These are phyloP conservation scores for Tamias sibiricus DNA, from an alignment of 2,113 vertebrate genomes.

Conservation along the genomic window DNA sequence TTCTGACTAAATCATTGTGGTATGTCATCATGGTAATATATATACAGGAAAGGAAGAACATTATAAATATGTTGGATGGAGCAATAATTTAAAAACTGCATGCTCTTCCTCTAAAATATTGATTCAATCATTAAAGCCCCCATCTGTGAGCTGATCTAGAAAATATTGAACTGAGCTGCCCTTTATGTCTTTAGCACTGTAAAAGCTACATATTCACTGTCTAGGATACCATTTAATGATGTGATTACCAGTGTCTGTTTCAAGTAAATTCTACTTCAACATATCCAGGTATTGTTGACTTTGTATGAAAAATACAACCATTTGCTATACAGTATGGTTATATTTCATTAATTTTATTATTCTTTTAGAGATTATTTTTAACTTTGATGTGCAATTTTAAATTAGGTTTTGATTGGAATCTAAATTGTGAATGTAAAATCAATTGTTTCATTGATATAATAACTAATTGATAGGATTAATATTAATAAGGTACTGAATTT, in stretches of 20 bases:
- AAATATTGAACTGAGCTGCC: slow-evolving; percentile 65
- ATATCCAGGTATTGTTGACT: not conserved
- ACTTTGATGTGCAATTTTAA: not conserved
- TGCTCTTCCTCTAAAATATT: slow-evolving; percentile 63
- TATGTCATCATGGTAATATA: slow-evolving; percentile 57
- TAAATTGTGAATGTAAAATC: not conserved
- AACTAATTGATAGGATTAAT: slow-evolving; percentile 30
- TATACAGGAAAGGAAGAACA: slow-evolving; percentile 70
- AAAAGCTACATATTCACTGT: slow-evolving; percentile 42
- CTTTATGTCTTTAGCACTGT: slow-evolving; percentile 28
- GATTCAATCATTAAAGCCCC: slow-evolving; percentile 70
- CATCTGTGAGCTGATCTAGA: slow-evolving; percentile 28
- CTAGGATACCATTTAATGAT: slow-evolving; percentile 59
- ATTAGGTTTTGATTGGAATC: slow-evolving; percentile 50
- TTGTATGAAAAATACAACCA: not conserved
- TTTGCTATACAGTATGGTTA: not conserved
- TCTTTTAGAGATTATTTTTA: slow-evolving; percentile 4
- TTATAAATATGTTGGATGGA: slow-evolving; percentile 71
- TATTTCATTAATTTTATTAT: not conserved
- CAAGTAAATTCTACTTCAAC: slow-evolving; percentile 43
- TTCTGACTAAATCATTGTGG: slow-evolving; percentile 71
- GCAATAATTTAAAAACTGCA: slow-evolving; percentile 77
- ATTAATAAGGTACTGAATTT: slow-evolving; percentile 10
- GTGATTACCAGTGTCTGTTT: slow-evolving; percentile 39
- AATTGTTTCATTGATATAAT: slow-evolving; percentile 46